Percentiles rank a stretch among this genome's conserved stretches.
These are phyloP conservation scores for Spondyliosoma cantharus DNA, from an alignment of 2,797 vertebrate species.

Conservation along the genomic window DNA sequence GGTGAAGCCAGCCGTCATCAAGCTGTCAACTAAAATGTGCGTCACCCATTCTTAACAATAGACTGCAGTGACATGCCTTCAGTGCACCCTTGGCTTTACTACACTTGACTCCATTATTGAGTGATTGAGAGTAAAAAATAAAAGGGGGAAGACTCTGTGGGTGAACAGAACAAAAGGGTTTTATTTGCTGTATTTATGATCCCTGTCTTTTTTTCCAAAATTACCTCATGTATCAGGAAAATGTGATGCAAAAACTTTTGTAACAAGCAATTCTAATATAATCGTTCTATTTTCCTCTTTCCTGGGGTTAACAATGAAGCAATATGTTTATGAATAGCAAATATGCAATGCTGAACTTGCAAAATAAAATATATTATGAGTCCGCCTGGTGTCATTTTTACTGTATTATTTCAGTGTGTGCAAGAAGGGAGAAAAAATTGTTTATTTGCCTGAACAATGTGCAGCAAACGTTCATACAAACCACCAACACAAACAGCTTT, in stretches of 20 bases:
- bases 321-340: slow-evolving; percentile 75
- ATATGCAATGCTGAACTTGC: slow-evolving; percentile 76
- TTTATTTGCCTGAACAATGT: background rate
- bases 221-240: slow-evolving; percentile 73
- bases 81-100: background rate
- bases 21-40: background rate
- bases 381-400: slow-evolving; percentile 19
- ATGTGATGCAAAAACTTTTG: slow-evolving; percentile 73
- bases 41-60: slow-evolving; percentile 4
- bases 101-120: background rate
- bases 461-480: background rate
- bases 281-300: slow-evolving; percentile 57
- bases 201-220: slow-evolving; percentile 30
- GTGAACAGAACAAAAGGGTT: background rate
- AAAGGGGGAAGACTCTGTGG: background rate
- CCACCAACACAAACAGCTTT: background rate
- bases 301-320: slow-evolving; percentile 65
- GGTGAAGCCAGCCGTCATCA: background rate
- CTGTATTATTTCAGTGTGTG: background rate
- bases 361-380: slow-evolving; percentile 65
- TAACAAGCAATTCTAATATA: slow-evolving; percentile 39
- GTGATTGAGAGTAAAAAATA: background rate
- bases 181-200: slow-evolving; percentile 7
- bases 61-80: background rate
- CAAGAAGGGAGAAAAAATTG: background rate